These are phyloP conservation scores for Nibea albiflora DNA, from an alignment of 2,113 vertebrate genomes.

Conservation along the genomic window DNA sequence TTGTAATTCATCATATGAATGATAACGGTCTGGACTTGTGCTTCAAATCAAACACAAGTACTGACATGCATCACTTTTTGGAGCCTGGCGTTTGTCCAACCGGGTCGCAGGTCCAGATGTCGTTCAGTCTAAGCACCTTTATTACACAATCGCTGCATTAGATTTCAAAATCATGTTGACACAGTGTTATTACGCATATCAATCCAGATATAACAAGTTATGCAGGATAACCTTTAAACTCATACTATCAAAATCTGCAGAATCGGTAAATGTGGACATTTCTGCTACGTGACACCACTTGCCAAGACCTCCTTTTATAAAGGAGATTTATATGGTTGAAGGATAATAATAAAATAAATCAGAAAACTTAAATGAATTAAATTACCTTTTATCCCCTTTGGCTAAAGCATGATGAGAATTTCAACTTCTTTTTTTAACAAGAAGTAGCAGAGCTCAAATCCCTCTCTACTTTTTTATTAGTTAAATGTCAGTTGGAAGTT, in stretches of 20 bases:
- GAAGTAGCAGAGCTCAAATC: too few relatives aligned
- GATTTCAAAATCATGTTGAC: slow-evolving; percentile 52
- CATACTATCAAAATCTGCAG: neutral
- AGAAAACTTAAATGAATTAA: too few relatives aligned
- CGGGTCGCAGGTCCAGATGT: neutral
- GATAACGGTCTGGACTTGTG: neutral
- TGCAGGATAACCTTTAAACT: slow-evolving; percentile 26
- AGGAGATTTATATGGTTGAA: neutral
- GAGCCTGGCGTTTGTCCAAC: slow-evolving; percentile 28
- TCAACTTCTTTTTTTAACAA: too few relatives aligned
- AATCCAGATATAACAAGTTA: slow-evolving; percentile 8
- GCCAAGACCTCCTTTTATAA: neutral
- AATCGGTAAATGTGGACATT: neutral
- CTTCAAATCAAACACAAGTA: slow-evolving; percentile 19
- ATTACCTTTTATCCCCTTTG: too few relatives aligned
- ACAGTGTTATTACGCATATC: slow-evolving; percentile 26
- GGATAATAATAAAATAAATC: neutral
- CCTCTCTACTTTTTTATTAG: too few relatives aligned
- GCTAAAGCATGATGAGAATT: too few relatives aligned
- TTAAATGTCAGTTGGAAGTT: too few relatives aligned
- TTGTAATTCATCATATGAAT: slow-evolving; percentile 23
- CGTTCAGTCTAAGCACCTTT: neutral
- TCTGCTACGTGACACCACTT: neutral
- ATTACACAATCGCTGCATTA: slow-evolving; percentile 39
- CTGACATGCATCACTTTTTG: slow-evolving; percentile 29